Base-by-base conservation (phyloP, 2,113 vertebrate species). In the Nanorana parkeri region DNA sequence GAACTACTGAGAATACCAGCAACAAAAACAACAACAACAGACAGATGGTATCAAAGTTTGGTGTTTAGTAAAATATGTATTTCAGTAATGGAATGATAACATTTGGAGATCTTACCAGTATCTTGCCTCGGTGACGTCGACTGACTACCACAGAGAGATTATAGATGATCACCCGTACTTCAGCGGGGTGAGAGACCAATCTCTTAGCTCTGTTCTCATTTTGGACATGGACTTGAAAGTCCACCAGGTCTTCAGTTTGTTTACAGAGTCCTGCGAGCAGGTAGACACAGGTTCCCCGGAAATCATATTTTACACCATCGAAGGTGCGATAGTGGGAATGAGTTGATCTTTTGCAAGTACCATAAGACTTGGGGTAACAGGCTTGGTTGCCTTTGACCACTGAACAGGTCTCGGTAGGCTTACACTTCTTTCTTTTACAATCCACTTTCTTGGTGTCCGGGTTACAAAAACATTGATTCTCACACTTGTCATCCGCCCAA, bases 281-380 rank as follows among this genome's bases (percentile, higher is more conserved):
- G 81, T 95, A 96, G 6, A 89, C 5, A 21, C 95, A 94, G 0
- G 90, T 85, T 0, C 94, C 94, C 26, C 93, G 93, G 88, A 95
- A 95, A 80, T 89, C 66, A 29, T 92, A 94, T 4, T 0, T 23
- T 47, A 60, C 20, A 0, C 91, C 90, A 0, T 95, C 92, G 10
- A 95, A 92, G n/a, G 83, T 91, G 21, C 68, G 1, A 0, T 93
- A 94, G 71, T 93, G 92, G 13, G 92, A 88, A 28, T 91, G 84
- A 0, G 91, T 90, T 1, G 84, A 78, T 0, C 90, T 85, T 0
- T 84, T 17, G 47, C 94, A 96, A 0, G 87, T 88, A 4, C 52
- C 77, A 0, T 41, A 86, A 55, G 67, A 81, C 17, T 76, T 13
- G 0, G 92, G 89, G 0, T 89, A 88, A 28, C 93, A 94, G 23